Percentiles rank a stretch among this genome's conserved stretches.
phyloP scores from a whole-genome alignment of 2,888 invertebrate species.

The Microplitis deprimator region DNA sequence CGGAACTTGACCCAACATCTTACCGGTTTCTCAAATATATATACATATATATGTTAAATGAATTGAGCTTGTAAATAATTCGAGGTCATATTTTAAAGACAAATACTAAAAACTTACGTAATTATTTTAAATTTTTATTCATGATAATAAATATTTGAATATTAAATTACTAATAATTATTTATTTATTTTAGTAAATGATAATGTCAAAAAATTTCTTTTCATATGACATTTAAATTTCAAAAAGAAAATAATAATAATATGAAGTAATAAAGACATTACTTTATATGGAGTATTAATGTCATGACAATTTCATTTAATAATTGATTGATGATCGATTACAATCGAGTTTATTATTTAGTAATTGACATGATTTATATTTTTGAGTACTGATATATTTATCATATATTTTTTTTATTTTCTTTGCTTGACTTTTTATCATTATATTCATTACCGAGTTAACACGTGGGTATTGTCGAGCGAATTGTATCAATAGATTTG shows the following conservation, averaged over 20 bases:
- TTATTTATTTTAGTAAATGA: not conserved
- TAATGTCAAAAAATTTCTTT: not conserved
- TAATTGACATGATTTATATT: not conserved
- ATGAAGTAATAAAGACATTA: not conserved
- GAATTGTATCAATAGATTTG: not conserved
- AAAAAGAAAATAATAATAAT: not conserved
- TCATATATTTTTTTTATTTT: not conserved
- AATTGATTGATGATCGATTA: not conserved
- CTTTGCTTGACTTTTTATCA: not conserved
- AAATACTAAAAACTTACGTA: not conserved
- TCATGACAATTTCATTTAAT: not conserved
- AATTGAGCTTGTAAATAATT: constrained; percentile 15
- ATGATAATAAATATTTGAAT: not conserved
- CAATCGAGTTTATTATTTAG: not conserved
- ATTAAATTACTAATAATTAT: not conserved
- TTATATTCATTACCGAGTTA: not conserved
- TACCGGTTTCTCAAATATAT: not conserved
- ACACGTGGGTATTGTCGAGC: not conserved
- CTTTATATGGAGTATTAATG: not conserved
- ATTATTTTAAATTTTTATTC: constrained; percentile 20
- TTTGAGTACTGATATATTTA: not conserved
- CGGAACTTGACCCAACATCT: constrained; percentile 25
- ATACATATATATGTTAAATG: not conserved
- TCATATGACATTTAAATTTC: not conserved
- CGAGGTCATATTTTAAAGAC: constrained; percentile 3